A percentile compares a stretch with the other conserved stretches of the same genome.
phyloP scores from a whole-genome alignment of 2,113 vertebrate genomes.

The Chloroceryle aenea region DNA sequence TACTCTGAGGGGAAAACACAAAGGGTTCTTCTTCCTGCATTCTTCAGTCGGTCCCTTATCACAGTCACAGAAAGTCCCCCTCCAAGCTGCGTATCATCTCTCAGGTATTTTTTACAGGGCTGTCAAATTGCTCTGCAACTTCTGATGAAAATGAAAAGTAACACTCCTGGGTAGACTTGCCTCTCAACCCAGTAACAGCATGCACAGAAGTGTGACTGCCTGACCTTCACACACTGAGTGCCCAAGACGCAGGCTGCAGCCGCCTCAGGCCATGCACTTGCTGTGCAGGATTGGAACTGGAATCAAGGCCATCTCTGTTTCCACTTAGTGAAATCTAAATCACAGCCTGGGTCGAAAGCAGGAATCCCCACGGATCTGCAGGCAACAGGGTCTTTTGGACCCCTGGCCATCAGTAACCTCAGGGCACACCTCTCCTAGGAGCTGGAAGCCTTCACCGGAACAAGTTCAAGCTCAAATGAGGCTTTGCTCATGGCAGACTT shows the following conservation, averaged over 20 bases:
- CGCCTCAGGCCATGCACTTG: background rate
- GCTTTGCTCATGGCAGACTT: background rate
- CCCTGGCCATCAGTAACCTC: background rate
- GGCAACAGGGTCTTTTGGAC: background rate
- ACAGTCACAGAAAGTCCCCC: background rate
- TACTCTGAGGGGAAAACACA: background rate
- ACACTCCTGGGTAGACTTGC: background rate
- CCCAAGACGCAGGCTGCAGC: background rate
- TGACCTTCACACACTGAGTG: background rate
- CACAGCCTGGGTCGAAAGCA: background rate
- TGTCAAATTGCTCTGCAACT: background rate
- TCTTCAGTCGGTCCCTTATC: background rate
- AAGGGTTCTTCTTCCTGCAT: background rate
- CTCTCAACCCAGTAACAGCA: background rate
- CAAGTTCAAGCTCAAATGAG: background rate
- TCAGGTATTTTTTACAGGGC: background rate
- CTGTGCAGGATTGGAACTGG: background rate
- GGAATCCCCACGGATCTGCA: background rate
- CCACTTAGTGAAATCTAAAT: background rate
- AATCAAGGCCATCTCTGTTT: background rate
- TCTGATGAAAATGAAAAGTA: background rate
- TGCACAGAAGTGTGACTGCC: background rate
- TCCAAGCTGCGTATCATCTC: background rate
- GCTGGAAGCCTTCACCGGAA: background rate
- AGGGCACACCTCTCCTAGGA: background rate